These are phyloP conservation scores for Agrochola macilenta DNA, from an alignment of 2,888 invertebrate species.

Conservation along the genomic window DNA sequence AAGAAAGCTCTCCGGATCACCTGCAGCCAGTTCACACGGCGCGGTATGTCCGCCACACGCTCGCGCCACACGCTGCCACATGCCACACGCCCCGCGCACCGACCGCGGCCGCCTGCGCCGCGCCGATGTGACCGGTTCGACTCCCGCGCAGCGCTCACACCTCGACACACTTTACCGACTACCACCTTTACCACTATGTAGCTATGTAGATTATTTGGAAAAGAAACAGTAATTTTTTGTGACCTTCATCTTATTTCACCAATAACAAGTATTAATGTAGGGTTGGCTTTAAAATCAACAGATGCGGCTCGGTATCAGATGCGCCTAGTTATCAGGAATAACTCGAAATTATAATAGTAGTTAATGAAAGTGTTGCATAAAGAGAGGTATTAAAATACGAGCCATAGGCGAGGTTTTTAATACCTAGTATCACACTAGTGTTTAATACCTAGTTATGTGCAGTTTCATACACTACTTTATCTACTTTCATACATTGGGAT, in stretches of 20 bases:
- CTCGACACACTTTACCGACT: conserved; percentile 30
- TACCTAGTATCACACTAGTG: no score
- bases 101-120: neutral
- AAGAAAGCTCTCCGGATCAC: conserved; percentile 50
- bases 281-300: neutral
- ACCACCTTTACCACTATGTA: neutral
- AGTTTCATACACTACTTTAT: no score
- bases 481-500: no score
- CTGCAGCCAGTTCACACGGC: conserved; percentile 53
- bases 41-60: neutral
- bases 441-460: no score
- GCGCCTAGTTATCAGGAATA: neutral
- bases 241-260: neutral
- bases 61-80: neutral
- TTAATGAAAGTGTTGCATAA: no score
- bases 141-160: conserved; percentile 49
- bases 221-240: neutral
- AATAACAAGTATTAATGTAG: neutral
- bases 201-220: neutral
- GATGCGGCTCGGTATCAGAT: neutral
- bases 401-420: no score
- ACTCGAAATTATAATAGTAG: no score
- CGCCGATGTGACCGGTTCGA: conserved; percentile 52
- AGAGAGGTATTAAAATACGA: no score
- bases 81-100: neutral